Percentiles rank a stretch among this genome's conserved stretches.
Conservation (phyloP, 2,113 vertebrate species). For the Urocolius indicus region DNA sequence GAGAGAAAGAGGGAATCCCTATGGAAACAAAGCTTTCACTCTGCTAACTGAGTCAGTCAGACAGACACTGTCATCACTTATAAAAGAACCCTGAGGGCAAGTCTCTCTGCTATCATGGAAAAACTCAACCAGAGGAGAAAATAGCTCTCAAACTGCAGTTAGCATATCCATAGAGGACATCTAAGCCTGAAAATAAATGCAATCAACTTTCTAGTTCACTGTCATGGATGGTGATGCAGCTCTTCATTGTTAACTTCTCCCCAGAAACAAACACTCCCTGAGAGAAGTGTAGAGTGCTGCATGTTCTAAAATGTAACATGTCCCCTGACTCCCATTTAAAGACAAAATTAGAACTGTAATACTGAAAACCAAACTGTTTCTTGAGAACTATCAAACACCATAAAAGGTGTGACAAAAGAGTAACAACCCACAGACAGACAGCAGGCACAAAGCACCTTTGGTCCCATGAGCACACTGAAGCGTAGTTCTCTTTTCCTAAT, state of each 20-base stretch:
- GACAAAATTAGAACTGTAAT: neutral
- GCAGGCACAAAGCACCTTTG: neutral
- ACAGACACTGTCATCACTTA: neutral
- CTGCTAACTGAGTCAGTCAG: neutral
- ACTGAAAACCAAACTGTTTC: neutral
- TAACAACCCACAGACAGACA: neutral
- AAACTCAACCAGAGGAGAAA: neutral
- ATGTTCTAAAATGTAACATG: neutral
- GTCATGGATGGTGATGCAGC: neutral
- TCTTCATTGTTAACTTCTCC: neutral
- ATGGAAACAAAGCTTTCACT: slow-evolving; percentile 25
- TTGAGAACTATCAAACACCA: neutral
- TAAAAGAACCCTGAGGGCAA: neutral
- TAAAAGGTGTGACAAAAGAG: neutral
- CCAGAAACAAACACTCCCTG: neutral
- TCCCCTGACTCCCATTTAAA: neutral
- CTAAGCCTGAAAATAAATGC: neutral
- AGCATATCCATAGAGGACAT: neutral
- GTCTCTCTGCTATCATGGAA: neutral
- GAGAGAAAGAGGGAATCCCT: neutral
- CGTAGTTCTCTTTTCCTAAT: neutral
- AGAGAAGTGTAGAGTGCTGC: neutral
- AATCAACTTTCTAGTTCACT: neutral
- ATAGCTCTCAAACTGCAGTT: neutral
- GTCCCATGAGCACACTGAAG: neutral